These are phyloP conservation scores for Zaprionus gabonicus DNA, from an alignment of 1,140 invertebrate species.

Conservation along the genomic window DNA sequence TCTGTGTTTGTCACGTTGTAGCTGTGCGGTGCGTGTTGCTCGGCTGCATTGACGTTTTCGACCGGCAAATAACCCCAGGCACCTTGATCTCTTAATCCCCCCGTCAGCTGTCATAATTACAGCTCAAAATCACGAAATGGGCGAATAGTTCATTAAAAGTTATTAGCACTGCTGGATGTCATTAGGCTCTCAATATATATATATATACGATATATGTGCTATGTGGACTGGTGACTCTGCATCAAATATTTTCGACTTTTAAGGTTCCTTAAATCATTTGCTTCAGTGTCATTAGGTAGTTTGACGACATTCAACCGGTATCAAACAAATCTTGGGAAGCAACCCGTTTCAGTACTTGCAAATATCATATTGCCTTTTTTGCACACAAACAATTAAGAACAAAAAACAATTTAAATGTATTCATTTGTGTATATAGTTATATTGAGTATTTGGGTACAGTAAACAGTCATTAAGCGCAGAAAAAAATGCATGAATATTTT, in stretches of 20 bases:
- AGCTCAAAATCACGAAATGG: slow-evolving; percentile 8
- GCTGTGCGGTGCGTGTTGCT: slow-evolving; percentile 47
- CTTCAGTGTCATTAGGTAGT: neutral
- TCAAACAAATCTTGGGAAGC: neutral
- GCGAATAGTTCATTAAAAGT: slow-evolving; percentile 11
- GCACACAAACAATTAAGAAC: neutral
- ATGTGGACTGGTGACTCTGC: neutral
- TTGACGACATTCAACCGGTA: neutral
- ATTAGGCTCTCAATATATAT: neutral
- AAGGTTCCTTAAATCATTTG: neutral
- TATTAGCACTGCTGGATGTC: slow-evolving; percentile 14
- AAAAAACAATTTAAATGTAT: neutral
- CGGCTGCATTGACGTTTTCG: slow-evolving; percentile 21
- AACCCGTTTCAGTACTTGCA: neutral
- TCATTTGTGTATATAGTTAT: neutral
- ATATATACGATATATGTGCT: neutral
- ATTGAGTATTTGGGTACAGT: neutral
- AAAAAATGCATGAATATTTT: too few relatives aligned
- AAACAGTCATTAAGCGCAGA: too few relatives aligned
- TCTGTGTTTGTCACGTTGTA: slow-evolving; percentile 3
- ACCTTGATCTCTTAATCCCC: slow-evolving; percentile 39
- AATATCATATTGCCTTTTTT: neutral
- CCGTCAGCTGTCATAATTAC: slow-evolving; percentile 36
- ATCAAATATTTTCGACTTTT: neutral
- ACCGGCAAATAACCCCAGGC: slow-evolving; percentile 19